phyloP scores from a whole-genome alignment of 2,888 invertebrate species.

The Trisateles emortualis region DNA sequence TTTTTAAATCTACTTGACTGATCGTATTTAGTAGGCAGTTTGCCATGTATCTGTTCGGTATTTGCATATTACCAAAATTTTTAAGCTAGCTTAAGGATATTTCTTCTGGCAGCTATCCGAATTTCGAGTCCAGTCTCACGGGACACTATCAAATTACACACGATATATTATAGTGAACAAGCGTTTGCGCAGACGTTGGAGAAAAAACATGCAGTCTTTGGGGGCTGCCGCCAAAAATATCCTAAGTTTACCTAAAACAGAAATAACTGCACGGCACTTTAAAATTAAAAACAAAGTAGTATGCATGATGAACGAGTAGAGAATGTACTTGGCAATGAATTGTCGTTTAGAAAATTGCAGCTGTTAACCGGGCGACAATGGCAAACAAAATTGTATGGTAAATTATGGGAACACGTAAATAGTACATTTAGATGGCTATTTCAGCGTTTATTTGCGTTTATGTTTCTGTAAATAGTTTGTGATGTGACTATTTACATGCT shows the following conservation, averaged over 20 bases:
- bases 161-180: too few species aligned
- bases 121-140: too few species aligned
- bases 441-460: background rate
- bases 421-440: background rate
- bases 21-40: too few species aligned
- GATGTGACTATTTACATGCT: background rate
- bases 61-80: too few species aligned
- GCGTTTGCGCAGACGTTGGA: too few species aligned
- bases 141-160: too few species aligned
- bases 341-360: background rate
- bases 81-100: too few species aligned
- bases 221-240: background rate
- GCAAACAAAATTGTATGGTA: background rate
- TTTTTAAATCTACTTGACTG: too few species aligned
- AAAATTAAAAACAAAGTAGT: background rate
- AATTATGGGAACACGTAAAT: background rate
- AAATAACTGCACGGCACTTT: background rate
- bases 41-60: too few species aligned
- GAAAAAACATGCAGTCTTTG: too few species aligned
- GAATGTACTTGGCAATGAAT: constrained; percentile 3
- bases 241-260: background rate
- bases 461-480: background rate
- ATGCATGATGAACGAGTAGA: background rate
- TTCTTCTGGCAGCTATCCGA: too few species aligned
- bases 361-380: constrained; percentile 2